phyloP scores from a whole-genome alignment of 2,888 invertebrate species.

The Pantelozetes paolii region DNA sequence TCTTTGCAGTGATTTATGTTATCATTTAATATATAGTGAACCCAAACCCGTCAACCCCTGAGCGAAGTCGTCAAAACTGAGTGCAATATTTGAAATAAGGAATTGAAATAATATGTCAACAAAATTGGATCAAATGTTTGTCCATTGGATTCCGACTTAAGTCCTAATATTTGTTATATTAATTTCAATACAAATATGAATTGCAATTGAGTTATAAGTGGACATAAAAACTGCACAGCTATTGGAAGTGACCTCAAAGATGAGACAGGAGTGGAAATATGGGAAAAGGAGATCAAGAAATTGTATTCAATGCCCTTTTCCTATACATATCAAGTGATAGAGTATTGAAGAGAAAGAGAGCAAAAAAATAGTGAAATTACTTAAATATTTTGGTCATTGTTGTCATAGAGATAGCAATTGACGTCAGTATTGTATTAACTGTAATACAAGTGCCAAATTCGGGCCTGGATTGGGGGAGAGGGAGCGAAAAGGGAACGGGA shows the following conservation, averaged over 20 bases:
- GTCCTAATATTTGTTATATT: too few species aligned
- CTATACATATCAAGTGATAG: constrained; percentile 6
- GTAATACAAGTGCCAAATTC: background rate
- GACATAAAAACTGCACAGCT: too few species aligned
- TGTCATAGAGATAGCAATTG: constrained; percentile 30
- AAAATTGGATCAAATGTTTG: too few species aligned
- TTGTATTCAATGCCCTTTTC: background rate
- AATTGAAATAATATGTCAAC: too few species aligned
- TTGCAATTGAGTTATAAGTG: background rate
- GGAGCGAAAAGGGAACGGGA: background rate
- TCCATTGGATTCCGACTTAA: too few species aligned
- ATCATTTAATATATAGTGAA: too few species aligned
- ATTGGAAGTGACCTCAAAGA: too few species aligned
- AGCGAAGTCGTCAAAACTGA: too few species aligned
- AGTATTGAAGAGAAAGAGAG: background rate
- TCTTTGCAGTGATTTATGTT: too few species aligned
- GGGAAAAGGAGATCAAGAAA: background rate
- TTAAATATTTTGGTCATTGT: constrained; percentile 31
- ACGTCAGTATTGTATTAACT: constrained; percentile 19
- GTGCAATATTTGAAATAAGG: too few species aligned
- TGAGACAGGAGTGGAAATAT: background rate
- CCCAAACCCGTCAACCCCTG: too few species aligned
- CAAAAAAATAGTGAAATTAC: constrained; percentile 1
- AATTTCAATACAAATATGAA: too few species aligned
- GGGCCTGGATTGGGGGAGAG: background rate